Conservation (phyloP, 2,888 invertebrate species). For the Leptopilina syphax region DNA sequence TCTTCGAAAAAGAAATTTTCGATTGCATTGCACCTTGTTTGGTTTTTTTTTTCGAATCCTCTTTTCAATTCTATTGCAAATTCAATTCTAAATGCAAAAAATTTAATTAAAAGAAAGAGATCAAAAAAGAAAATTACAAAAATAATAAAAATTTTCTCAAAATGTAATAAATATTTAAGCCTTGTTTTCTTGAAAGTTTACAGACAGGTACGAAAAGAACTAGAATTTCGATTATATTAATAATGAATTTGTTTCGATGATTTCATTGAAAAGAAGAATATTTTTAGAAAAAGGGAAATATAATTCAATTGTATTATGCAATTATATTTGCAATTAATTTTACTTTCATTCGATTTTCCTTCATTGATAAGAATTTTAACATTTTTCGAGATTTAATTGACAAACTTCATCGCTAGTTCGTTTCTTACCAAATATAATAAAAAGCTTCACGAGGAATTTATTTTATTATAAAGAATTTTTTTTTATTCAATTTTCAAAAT, state of each 20-base stretch:
- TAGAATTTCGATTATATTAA: not conserved
- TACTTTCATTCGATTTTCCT: not conserved
- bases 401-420: slow-evolving; percentile 22
- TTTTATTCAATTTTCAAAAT: too few relatives aligned
- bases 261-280: not conserved
- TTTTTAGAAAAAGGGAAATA: too few relatives aligned
- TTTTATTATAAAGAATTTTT: too few relatives aligned
- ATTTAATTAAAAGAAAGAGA: too few relatives aligned
- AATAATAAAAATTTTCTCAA: not conserved
- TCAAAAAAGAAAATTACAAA: not conserved
- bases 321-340: not conserved
- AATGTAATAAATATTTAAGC: not conserved
- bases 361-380: not conserved
- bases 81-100: too few relatives aligned
- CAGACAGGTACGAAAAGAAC: not conserved
- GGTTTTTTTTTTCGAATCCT: too few relatives aligned
- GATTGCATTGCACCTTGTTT: too few relatives aligned
- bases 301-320: not conserved
- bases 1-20: too few relatives aligned
- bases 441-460: not conserved
- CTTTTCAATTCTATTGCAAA: too few relatives aligned
- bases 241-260: not conserved
- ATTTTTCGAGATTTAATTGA: slow-evolving; percentile 25
- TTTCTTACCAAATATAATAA: not conserved
- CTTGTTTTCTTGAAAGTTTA: not conserved